Percentiles rank a stretch among this genome's conserved stretches.
Evolutionary conservation across 1,140 invertebrate species (phyloP).

Genomic region (Drosophila triauraria): DNA sequence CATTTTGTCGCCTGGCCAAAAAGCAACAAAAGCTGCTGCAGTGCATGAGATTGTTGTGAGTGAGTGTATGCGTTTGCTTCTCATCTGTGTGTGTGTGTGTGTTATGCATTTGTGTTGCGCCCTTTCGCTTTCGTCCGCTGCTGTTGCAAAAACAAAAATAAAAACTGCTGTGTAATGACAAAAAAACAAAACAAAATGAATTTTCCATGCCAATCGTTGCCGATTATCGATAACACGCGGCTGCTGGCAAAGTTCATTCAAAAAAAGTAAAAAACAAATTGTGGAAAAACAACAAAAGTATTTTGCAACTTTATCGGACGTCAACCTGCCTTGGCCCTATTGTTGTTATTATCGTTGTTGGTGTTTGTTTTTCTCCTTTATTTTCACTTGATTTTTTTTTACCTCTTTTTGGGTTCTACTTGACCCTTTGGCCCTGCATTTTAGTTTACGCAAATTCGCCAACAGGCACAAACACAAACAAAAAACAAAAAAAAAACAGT

Average conservation of each 20-base stretch:
- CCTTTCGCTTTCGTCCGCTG: conserved; percentile 78
- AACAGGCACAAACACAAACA: conserved; percentile 6
- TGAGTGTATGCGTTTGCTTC: conserved; percentile 11
- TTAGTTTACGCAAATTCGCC: conserved; percentile 63
- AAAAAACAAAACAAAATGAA: conserved; percentile 27
- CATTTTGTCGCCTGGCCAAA: conserved; percentile 56
- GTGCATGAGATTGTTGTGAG: conserved; percentile 6
- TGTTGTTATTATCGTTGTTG: conserved; percentile 12
- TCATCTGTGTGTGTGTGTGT: conserved; percentile 18
- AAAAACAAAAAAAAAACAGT: conserved; percentile 19
- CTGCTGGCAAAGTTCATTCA: conserved; percentile 61
- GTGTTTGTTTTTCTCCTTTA: conserved; percentile 22
- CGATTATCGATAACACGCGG: conserved; percentile 60
- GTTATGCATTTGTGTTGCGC: conserved; percentile 42
- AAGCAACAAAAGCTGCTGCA: conserved; percentile 42
- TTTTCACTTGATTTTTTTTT: conserved; percentile 26
- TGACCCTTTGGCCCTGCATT: conserved; percentile 66
- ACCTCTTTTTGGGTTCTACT: conserved; percentile 57
- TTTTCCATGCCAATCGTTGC: conserved; percentile 50
- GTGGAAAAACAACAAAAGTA: conserved; percentile 30
- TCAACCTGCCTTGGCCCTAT: conserved; percentile 67
- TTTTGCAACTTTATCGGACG: conserved; percentile 75
- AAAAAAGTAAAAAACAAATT: conserved; percentile 6
- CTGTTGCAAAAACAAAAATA: conserved; percentile 50
- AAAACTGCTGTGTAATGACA: conserved; percentile 59